Percentiles rank a stretch among this genome's conserved stretches.
These are phyloP conservation scores for Caenorhabditis wallacei DNA, from an alignment of 2,888 invertebrate species.

Conservation along the genomic window DNA sequence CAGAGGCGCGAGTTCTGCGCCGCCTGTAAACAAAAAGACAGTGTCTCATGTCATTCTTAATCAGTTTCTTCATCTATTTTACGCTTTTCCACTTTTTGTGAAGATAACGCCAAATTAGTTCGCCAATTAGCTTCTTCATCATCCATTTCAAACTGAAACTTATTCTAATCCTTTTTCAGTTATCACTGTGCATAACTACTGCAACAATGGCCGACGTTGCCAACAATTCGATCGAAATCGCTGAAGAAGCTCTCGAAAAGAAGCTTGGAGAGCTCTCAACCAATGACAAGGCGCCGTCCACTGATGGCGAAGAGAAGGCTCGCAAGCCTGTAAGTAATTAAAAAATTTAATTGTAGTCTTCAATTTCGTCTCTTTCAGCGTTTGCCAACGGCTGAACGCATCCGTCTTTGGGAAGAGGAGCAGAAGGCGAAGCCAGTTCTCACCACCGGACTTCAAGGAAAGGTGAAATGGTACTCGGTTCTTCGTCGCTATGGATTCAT, in stretches of 20 bases:
- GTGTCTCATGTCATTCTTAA: too few species aligned
- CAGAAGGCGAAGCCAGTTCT: conserved; percentile 72
- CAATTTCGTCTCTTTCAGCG: conserved; percentile 36
- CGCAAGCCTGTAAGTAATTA: conserved; percentile 47
- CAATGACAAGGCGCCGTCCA: conserved; percentile 39
- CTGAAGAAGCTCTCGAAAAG: conserved; percentile 64
- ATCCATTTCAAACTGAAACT: too few species aligned
- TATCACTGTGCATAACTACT: background rate
- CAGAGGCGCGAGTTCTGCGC: too few species aligned
- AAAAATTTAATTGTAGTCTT: background rate
- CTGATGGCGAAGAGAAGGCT: conserved; percentile 39
- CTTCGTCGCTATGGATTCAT: conserved; percentile 94
- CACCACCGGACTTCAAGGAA: conserved; percentile 70
- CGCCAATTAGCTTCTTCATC: too few species aligned
- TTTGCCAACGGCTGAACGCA: conserved; percentile 67
- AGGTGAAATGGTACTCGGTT: conserved; percentile 91
- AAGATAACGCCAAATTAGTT: too few species aligned
- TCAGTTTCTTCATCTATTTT: too few species aligned
- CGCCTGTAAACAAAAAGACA: too few species aligned
- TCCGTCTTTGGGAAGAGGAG: conserved; percentile 73
- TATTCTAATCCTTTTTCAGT: too few species aligned
- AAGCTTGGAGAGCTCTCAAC: conserved; percentile 63
- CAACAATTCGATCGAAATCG: conserved; percentile 44
- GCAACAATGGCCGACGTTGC: conserved; percentile 38
- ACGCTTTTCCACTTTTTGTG: too few species aligned